Percentiles rank a stretch among this genome's conserved stretches.
Conservation (phyloP, 2,797 vertebrate genomes). For the Etheostoma perlongum region DNA sequence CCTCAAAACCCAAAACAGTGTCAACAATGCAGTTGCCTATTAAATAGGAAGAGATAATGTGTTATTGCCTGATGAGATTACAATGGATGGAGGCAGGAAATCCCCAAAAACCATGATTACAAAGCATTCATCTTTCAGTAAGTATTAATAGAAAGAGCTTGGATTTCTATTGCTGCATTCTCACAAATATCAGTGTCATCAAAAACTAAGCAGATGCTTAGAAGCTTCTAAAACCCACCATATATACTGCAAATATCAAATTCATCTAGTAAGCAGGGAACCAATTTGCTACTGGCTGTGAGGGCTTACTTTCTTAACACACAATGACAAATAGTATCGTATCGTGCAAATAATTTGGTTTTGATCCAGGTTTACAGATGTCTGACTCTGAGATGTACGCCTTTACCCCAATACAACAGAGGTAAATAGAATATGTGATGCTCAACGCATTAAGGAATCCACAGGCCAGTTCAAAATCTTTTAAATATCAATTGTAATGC, state of each 20-base stretch:
- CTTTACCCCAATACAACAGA: not conserved
- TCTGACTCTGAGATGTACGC: not conserved
- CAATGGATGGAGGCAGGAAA: conserved; percentile 42
- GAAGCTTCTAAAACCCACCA: conserved; percentile 5
- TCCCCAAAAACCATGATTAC: conserved; percentile 34
- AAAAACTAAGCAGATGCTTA: conserved; percentile 5
- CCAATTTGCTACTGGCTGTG: not conserved
- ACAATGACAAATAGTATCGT: not conserved
- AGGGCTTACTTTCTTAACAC: not conserved
- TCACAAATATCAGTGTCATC: conserved; percentile 37
- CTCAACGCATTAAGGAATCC: not conserved
- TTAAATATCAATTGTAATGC: not conserved
- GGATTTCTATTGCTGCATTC: conserved; percentile 10
- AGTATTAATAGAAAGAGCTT: conserved; percentile 21
- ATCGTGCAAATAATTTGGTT: not conserved
- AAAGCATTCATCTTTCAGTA: conserved; percentile 40
- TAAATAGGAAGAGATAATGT: conserved; percentile 34
- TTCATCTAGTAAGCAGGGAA: not conserved
- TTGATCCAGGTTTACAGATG: not conserved
- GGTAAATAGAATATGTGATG: not conserved
- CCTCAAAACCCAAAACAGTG: conserved; percentile 28
- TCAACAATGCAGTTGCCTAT: conserved; percentile 28
- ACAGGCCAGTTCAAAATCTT: not conserved
- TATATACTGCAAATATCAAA: not conserved
- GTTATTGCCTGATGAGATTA: conserved; percentile 38